Base-by-base conservation (phyloP, 2,797 vertebrate genomes). In the Rhinophrynus dorsalis region DNA sequence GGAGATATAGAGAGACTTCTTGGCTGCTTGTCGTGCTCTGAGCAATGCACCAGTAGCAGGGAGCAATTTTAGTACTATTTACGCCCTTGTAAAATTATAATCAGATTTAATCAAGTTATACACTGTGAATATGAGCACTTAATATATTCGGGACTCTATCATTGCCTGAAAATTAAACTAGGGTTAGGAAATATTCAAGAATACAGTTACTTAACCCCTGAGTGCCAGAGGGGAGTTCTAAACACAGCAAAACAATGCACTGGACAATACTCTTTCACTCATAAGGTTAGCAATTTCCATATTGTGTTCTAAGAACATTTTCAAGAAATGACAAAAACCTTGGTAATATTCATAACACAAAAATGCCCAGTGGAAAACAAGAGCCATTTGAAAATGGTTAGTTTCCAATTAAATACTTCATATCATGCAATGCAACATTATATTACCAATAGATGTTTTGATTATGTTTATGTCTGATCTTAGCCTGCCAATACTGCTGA, bases 21-120 rank as follows among this genome's bases (percentile, higher is more conserved):
- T 70, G 67, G 67, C 58, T 54, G 59, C 59, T 30, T 18, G 29
- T 64, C 68, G 47, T 63, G 59, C 38, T 47, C 68, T 56, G 68
- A 71, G 29, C 45, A 56, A 20, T 47, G 56, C 68, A 24, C 58
- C 59, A 63, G 44, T 63, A 56, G 38, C 59, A 48, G 59, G 51
- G 40, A 63, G 38, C 42, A 29, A 23, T 47, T 63, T 71, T 55
- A 71, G 50, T 27, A 61, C 68, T 71, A 68, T 63, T 71, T 71
- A 71, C 30, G 50, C 44, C 55, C 59, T 56, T 55, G 58, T 62
- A 70, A 54, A 62, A 70, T 70, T 44, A 45, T 60, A 70, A 62
- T 61, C 54, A 40, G 44, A 68, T 68, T 68, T 60, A 37, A 35
- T 44, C 23, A 33, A 58, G 54, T 48, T 68, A 30, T 26, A 50